Evolutionary conservation across 1,140 invertebrate genomes (phyloP).

Genomic region (Aphis craccivora): DNA sequence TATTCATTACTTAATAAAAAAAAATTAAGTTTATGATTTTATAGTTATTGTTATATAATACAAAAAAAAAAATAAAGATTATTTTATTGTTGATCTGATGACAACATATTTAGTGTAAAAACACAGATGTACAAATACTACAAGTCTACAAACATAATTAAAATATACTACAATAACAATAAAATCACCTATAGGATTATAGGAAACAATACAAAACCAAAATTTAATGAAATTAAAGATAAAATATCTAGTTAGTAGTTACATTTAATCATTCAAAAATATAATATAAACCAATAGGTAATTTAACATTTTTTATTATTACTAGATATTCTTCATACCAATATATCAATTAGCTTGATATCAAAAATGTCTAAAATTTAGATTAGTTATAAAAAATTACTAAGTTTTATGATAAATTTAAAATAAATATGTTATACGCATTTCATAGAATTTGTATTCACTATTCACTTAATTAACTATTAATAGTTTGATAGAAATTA

Average conservation of each 20-base stretch:
- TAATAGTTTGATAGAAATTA: not conserved
- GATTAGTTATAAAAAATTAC: not conserved
- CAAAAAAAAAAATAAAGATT: not conserved
- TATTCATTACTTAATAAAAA: too few species aligned
- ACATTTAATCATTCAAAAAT: not conserved
- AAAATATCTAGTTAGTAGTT: not conserved
- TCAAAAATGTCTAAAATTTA: not conserved
- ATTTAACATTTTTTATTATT: not conserved
- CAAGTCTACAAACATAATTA: not conserved
- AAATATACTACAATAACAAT: not conserved
- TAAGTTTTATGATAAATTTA: not conserved
- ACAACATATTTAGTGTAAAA: not conserved
- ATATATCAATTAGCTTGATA: not conserved
- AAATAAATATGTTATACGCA: not conserved
- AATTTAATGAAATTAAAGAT: not conserved
- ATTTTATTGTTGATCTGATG: not conserved
- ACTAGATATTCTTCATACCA: not conserved
- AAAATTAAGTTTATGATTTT: not conserved
- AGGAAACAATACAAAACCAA: not conserved
- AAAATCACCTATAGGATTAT: not conserved
- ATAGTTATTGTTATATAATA: not conserved
- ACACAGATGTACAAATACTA: constrained; percentile 9
- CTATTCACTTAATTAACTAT: not conserved
- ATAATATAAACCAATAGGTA: not conserved
- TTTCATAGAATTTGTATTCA: not conserved